Conservation (phyloP, 2,113 vertebrate species). For the Neodontobutis hainanensis region DNA sequence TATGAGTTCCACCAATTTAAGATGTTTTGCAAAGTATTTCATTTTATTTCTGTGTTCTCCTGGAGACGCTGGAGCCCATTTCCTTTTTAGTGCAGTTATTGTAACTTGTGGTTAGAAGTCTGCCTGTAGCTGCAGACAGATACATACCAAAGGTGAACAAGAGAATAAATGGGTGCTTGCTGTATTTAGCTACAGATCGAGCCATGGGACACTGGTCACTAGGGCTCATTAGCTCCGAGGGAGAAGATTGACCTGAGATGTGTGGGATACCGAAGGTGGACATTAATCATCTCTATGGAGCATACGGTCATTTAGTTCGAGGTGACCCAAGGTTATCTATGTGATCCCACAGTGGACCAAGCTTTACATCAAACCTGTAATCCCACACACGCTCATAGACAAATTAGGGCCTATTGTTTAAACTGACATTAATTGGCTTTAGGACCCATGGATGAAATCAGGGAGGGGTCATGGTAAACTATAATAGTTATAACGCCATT, state of each 20-base stretch:
- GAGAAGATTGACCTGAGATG: constrained; percentile 48
- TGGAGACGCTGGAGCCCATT: constrained; percentile 3
- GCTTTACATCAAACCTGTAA: constrained; percentile 11
- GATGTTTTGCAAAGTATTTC: neutral
- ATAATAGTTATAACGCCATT: neutral
- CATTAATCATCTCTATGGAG: constrained; percentile 61
- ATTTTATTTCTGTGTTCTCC: neutral
- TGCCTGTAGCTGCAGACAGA: constrained; percentile 3
- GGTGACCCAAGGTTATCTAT: constrained; percentile 58
- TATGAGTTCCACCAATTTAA: neutral
- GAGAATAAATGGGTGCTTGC: constrained; percentile 31
- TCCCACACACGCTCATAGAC: constrained; percentile 11
- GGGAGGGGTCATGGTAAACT: constrained; percentile 1
- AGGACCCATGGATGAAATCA: constrained; percentile 13
- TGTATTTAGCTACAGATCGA: constrained; percentile 43
- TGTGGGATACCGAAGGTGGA: constrained; percentile 31
- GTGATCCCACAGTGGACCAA: constrained; percentile 10
- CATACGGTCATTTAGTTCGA: constrained; percentile 44
- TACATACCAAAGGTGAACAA: constrained; percentile 3
- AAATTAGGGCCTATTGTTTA: constrained; percentile 10
- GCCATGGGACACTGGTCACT: constrained; percentile 41
- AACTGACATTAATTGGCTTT: constrained; percentile 1
- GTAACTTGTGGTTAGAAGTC: constrained; percentile 11
- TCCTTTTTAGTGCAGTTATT: constrained; percentile 1
- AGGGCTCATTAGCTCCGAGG: constrained; percentile 62